These are phyloP conservation scores for Erpornis zantholeuca DNA, from an alignment of 2,113 vertebrate genomes.

Conservation along the genomic window DNA sequence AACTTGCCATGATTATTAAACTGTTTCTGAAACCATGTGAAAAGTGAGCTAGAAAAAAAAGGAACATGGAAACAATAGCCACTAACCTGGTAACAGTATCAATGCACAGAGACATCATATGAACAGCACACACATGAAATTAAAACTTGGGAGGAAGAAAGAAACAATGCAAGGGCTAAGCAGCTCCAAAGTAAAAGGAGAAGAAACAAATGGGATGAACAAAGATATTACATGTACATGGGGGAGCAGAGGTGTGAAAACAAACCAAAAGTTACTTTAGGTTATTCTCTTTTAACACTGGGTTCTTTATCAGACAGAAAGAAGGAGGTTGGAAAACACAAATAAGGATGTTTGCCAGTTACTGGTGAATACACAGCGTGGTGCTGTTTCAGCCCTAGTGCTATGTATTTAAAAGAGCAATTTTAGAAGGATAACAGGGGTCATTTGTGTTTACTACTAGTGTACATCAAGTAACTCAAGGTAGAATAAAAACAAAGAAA, in stretches of 20 bases:
- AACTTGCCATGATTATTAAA: not conserved
- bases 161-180: not conserved
- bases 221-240: not conserved
- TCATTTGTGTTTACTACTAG: not conserved
- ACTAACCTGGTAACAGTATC: not conserved
- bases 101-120: not conserved
- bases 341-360: not conserved
- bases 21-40: not conserved
- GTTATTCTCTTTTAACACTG: not conserved
- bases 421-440: not conserved
- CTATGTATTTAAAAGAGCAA: not conserved
- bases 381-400: not conserved
- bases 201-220: not conserved
- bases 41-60: not conserved
- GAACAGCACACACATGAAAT: not conserved
- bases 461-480: not conserved
- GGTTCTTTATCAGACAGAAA: not conserved
- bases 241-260: not conserved
- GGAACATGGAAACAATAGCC: not conserved
- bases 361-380: not conserved
- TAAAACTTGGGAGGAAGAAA: not conserved
- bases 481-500: not conserved
- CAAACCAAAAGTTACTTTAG: not conserved
- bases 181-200: not conserved
- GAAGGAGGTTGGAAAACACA: not conserved